phyloP scores from a whole-genome alignment of 1,140 invertebrate species.

The Drosophila erecta region DNA sequence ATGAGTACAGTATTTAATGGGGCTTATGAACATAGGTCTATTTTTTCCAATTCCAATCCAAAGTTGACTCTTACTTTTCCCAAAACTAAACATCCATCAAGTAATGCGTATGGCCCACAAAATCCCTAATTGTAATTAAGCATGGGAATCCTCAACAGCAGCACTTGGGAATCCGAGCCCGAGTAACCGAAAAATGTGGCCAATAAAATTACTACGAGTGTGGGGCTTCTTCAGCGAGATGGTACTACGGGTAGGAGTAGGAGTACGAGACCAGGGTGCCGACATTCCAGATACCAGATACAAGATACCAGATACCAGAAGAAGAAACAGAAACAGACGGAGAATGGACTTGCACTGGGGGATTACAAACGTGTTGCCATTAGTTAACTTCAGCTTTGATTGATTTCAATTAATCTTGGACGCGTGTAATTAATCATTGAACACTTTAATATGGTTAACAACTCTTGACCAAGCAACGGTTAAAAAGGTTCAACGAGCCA shows the following conservation, averaged over 20 bases:
- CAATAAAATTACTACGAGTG: conserved; percentile 60
- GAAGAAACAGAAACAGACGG: conserved; percentile 27
- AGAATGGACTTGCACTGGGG: conserved; percentile 40
- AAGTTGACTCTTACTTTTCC: conserved; percentile 48
- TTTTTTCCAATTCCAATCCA: too few relatives aligned
- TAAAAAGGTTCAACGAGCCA: conserved; percentile 83
- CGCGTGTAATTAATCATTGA: conserved; percentile 85
- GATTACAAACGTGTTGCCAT: conserved; percentile 84
- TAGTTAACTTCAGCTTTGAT: conserved; percentile 85
- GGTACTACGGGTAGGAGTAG: conserved; percentile 12
- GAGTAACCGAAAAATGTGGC: conserved; percentile 49
- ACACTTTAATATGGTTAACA: conserved; percentile 85
- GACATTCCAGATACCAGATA: conserved; percentile 46
- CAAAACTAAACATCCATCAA: conserved; percentile 30
- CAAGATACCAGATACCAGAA: conserved; percentile 38
- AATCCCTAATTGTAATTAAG: conserved; percentile 76
- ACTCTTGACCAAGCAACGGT: conserved; percentile 84
- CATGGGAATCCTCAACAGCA: conserved; percentile 56
- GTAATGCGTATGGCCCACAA: conserved; percentile 54
- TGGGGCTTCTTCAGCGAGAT: conserved; percentile 7
- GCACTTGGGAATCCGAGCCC: conserved; percentile 20
- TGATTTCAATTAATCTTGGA: conserved; percentile 85
- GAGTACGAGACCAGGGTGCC: conserved; percentile 17
- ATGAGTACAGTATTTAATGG: neutral
- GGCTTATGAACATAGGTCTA: too few relatives aligned